phyloP scores from a whole-genome alignment of 2,113 vertebrate genomes.

The Muscicapa adusta region DNA sequence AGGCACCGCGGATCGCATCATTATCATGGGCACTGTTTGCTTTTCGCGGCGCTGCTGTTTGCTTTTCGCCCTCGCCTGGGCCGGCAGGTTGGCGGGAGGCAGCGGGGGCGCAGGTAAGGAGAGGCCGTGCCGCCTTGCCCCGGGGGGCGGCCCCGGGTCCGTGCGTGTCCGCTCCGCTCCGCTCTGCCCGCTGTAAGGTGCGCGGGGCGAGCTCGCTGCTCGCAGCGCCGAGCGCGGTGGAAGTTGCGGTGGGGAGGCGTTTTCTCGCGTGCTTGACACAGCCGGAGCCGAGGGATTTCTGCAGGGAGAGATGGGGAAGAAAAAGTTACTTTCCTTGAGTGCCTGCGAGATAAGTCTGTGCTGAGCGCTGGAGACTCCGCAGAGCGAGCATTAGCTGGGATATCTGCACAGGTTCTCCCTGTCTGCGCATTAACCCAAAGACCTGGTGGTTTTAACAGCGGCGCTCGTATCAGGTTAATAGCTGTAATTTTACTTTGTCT shows the following conservation, averaged over 20 bases:
- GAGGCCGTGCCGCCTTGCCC: background rate
- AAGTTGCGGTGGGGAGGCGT: background rate
- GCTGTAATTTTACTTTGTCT: background rate
- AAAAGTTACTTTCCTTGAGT: slow-evolving; percentile 30
- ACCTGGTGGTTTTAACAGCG: background rate
- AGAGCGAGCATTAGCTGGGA: background rate
- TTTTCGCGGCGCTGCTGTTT: slow-evolving; percentile 80
- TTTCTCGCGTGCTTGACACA: background rate
- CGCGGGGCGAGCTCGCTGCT: background rate
- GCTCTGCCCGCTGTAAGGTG: background rate
- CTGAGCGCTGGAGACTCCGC: background rate
- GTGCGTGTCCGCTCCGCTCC: background rate
- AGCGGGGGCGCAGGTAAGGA: slow-evolving; percentile 84
- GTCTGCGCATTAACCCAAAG: background rate
- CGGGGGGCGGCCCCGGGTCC: background rate
- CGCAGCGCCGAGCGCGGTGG: background rate
- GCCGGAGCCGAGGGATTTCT: background rate
- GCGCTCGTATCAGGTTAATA: background rate
- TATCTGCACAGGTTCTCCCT: background rate
- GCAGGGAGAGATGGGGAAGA: background rate
- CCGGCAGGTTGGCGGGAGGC: slow-evolving; percentile 77
- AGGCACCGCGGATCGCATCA: slow-evolving; percentile 69
- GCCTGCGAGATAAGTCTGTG: background rate
- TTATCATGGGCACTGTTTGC: slow-evolving; percentile 81
- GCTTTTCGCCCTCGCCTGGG: slow-evolving; percentile 78